Evolutionary conservation across 1,140 invertebrate species (phyloP).

Genomic region (Drosophila albomicans): DNA sequence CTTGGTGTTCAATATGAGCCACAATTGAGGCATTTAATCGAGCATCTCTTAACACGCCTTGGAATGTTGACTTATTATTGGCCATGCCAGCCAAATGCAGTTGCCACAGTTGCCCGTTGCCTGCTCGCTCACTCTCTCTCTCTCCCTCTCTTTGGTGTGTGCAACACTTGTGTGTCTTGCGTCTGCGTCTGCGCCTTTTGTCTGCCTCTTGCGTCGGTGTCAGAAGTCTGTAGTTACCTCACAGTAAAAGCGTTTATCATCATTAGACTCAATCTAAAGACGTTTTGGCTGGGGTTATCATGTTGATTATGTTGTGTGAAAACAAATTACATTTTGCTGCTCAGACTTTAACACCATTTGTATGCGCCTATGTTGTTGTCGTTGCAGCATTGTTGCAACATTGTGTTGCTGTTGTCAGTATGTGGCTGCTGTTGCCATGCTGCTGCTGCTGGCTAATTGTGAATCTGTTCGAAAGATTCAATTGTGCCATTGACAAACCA

Average conservation of each 20-base stretch:
- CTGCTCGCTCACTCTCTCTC: conserved; percentile 16
- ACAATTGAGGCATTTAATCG: conserved; percentile 84
- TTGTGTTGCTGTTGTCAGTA: conserved; percentile 33
- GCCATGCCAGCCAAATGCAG: conserved; percentile 61
- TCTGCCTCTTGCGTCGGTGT: conserved; percentile 69
- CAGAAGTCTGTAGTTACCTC: conserved; percentile 83
- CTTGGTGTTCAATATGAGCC: conserved; percentile 82
- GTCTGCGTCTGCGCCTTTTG: conserved; percentile 3
- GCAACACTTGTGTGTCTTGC: conserved; percentile 15
- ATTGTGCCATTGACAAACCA: conserved; percentile 79
- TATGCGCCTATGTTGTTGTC: conserved; percentile 29
- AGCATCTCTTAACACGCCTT: conserved; percentile 83
- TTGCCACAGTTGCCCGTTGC: conserved; percentile 33
- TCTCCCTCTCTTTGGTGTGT: conserved; percentile 10
- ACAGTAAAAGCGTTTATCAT: conserved; percentile 85
- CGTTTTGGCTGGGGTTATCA: conserved; percentile 83
- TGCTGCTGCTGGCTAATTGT: conserved; percentile 72
- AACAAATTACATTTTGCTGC: conserved; percentile 84
- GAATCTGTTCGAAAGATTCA: conserved; percentile 71
- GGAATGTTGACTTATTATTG: conserved; percentile 84
- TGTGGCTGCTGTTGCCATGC: conserved; percentile 14
- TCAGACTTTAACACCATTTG: conserved; percentile 70
- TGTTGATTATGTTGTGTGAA: conserved; percentile 85
- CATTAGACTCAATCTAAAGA: conserved; percentile 85
- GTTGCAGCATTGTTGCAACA: conserved; percentile 14